A percentile compares a stretch with the other conserved stretches of the same genome.
Evolutionary conservation across 1,140 invertebrate species (phyloP).

Genomic region (Spodoptera frugiperda): DNA sequence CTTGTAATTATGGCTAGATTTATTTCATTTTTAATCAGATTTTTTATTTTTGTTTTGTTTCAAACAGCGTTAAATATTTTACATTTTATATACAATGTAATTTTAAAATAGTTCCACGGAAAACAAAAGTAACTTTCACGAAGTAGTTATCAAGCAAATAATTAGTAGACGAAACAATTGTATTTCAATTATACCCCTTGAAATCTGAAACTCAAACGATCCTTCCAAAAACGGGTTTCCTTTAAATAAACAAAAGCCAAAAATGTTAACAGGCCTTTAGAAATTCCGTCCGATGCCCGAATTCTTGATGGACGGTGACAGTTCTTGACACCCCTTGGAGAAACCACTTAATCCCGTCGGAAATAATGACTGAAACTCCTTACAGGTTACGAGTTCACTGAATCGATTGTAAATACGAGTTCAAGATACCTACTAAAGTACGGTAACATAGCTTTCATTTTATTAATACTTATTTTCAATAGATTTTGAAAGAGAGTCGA

Average conservation of each 20-base stretch:
- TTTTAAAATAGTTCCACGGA: background rate
- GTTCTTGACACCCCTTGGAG: constrained; percentile 52
- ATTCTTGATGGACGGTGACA: constrained; percentile 57
- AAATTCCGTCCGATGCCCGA: constrained; percentile 33
- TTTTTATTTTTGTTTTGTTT: too few relatives aligned
- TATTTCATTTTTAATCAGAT: too few relatives aligned
- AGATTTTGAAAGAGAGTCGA: too few relatives aligned
- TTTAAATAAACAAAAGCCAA: constrained; percentile 39
- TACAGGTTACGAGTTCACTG: constrained; percentile 14
- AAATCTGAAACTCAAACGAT: constrained; percentile 22
- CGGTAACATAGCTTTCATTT: too few relatives aligned
- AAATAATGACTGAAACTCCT: constrained; percentile 61
- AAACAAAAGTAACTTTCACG: background rate
- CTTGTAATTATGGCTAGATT: too few relatives aligned
- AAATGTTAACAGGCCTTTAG: constrained; percentile 40
- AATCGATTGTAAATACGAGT: constrained; percentile 51
- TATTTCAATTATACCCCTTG: constrained; percentile 24
- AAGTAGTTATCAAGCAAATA: background rate
- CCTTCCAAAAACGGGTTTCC: constrained; percentile 5
- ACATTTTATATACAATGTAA: background rate
- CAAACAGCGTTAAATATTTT: background rate
- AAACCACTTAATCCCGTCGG: constrained; percentile 63
- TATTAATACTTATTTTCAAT: too few relatives aligned
- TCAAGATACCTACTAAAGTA: constrained; percentile 11
- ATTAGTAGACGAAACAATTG: constrained; percentile 8